These are phyloP conservation scores for Thomomys bottae DNA, from an alignment of 2,113 vertebrate species.

Conservation along the genomic window DNA sequence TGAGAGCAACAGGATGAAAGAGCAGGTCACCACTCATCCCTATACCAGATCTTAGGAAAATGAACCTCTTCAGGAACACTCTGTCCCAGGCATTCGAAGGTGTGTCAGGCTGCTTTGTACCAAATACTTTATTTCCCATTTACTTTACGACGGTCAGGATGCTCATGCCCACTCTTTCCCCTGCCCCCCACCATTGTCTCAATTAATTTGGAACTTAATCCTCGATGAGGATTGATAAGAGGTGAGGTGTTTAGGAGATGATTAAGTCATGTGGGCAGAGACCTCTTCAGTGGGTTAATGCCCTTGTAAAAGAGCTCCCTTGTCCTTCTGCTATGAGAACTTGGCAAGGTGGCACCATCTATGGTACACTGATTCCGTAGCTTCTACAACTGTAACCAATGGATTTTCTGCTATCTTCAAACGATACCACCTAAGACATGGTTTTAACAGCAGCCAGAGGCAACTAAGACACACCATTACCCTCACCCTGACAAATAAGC, in stretches of 20 bases:
- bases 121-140: not conserved
- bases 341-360: not conserved
- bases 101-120: not conserved
- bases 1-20: not conserved
- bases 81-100: not conserved
- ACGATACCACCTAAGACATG: not conserved
- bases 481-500: not conserved
- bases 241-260: not conserved
- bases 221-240: not conserved
- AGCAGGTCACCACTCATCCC: not conserved
- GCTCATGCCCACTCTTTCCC: not conserved
- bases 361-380: not conserved
- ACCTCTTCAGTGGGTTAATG: not conserved
- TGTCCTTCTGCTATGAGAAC: not conserved
- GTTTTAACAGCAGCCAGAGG: not conserved
- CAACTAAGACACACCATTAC: not conserved
- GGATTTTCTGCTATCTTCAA: not conserved
- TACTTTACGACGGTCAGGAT: not conserved
- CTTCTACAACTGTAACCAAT: not conserved
- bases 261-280: not conserved
- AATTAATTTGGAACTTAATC: not conserved
- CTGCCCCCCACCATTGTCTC: too few relatives aligned
- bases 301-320: not conserved
- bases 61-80: not conserved
- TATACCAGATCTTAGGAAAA: not conserved